Evolutionary conservation across 1,140 invertebrate genomes (phyloP), one percentile per base, ranked within the genome.

Genomic region (Papilio xuthus): DNA sequence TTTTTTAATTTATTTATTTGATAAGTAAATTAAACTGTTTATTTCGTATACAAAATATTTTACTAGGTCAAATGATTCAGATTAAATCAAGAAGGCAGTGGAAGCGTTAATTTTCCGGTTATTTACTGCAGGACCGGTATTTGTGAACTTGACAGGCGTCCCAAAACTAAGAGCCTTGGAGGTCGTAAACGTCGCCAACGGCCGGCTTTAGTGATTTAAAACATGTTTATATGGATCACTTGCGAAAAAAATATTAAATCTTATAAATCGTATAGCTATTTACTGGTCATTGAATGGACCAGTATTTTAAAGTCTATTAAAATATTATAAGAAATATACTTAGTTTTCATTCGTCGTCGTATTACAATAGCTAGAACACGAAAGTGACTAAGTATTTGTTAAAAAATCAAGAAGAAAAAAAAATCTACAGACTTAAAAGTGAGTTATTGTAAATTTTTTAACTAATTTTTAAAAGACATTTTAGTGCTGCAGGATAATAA

Each of bases 141-240:
- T 80, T 83, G 83, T 83, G 84, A 81, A 82, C 83, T 82, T 82
- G 84, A 85, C 85, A 85, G 71, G 84, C 80, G 78, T 86, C 84
- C 85, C 86, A 85, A 86, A 86, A 89, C 89, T 90, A 92, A 92
- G 89, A 90, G 90, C 90, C 88, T 89, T 84, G 60, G 83, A 84
- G 87, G 88, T 87, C 90, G 89, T 93, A 92, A 92, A 93, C 89
- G 92, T 92, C 90, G 90, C 83, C 86, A 89, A 84, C 90, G 90
- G 84, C 88, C 91, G 91, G 92, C 92, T 92, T 91, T 84, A 86
- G 90, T 93, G 91, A 93, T 92, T 93, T 93, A 93, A 90, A 88
- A 83, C 91, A 87, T 92, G 92, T 93, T 93, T 93, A 92, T 93
- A 90, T 93, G 89, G 90, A 90, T 89, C 84, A 83, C 83, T 87